phyloP scores from a whole-genome alignment of 2,888 invertebrate species.

The Reticulitermes lucifugus region DNA sequence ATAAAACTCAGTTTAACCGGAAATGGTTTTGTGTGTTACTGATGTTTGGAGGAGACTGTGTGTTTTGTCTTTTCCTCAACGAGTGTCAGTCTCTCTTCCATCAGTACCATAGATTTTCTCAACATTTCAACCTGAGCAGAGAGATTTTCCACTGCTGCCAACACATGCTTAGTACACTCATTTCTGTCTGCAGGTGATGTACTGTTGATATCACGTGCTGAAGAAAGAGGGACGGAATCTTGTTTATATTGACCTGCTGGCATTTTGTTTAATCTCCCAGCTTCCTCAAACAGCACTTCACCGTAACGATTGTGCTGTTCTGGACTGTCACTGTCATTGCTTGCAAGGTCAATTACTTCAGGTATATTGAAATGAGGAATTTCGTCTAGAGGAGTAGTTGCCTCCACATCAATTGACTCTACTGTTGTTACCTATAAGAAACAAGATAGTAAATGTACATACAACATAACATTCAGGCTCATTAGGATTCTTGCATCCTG shows the following conservation, averaged over 20 bases:
- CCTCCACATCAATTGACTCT: conserved; percentile 10
- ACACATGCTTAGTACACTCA: not conserved
- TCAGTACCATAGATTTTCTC: conserved; percentile 1
- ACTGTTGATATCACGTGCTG: not conserved
- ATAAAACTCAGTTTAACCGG: no score
- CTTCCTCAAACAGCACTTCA: not conserved
- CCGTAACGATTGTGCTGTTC: not conserved
- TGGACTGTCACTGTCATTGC: not conserved
- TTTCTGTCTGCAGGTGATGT: not conserved
- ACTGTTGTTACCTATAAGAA: conserved; percentile 26
- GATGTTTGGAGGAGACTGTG: not conserved
- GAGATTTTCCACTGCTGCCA: conserved; percentile 32
- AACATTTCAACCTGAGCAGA: conserved; percentile 23
- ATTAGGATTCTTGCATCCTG: not conserved
- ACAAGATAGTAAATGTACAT: not conserved
- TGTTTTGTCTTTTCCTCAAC: conserved; percentile 25
- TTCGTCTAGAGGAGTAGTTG: not conserved
- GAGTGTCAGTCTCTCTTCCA: conserved; percentile 35
- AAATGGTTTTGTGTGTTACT: no score
- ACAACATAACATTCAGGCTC: not conserved
- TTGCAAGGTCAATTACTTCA: not conserved
- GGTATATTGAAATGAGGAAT: not conserved
- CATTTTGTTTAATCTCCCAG: not conserved
- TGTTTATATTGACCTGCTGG: not conserved
- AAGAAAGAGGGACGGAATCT: not conserved